Percentiles rank a stretch among this genome's conserved stretches.
Evolutionary conservation across 2,888 invertebrate species (phyloP).

Genomic region (Autographa pulchrina): DNA sequence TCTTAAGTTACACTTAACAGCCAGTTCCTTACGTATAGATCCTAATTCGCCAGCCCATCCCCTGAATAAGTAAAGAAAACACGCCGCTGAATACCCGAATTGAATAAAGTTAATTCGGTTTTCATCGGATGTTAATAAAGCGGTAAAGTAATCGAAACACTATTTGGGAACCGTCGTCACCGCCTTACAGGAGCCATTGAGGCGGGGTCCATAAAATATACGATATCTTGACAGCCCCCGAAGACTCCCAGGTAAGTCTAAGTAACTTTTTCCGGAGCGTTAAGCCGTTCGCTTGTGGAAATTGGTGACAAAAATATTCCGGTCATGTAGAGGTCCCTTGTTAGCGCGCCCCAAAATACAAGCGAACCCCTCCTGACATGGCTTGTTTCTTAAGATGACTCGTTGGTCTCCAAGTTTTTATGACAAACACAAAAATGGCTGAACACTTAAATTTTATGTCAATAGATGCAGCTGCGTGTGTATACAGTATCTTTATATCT

Average conservation of each 20-base stretch:
- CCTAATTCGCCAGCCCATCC: constrained; percentile 60
- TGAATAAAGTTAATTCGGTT: constrained; percentile 20
- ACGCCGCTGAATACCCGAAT: constrained; percentile 24
- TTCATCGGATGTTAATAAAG: constrained; percentile 51
- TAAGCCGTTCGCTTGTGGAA: constrained; percentile 84
- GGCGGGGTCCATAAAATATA: constrained; percentile 74
- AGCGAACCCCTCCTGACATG: constrained; percentile 78
- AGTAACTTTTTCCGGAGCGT: constrained; percentile 81
- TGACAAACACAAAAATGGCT: constrained; percentile 71
- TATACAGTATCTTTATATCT: constrained; percentile 63
- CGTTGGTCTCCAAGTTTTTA: constrained; percentile 77
- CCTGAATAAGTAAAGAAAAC: constrained; percentile 54
- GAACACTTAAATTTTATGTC: constrained; percentile 79
- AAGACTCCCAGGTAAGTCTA: constrained; percentile 80
- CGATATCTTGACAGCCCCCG: constrained; percentile 74
- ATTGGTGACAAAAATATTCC: constrained; percentile 87
- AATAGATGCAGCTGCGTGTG: constrained; percentile 75
- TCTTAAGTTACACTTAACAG: constrained; percentile 78
- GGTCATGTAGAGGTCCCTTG: constrained; percentile 86
- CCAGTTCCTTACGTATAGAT: constrained; percentile 61
- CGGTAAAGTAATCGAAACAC: constrained; percentile 65
- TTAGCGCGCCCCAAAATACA: constrained; percentile 83
- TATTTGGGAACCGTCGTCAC: constrained; percentile 63
- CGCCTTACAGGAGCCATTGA: constrained; percentile 64
- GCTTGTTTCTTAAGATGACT: constrained; percentile 76